Base-by-base conservation (phyloP, 2,888 invertebrate genomes). In the Drosophila emarginata region DNA sequence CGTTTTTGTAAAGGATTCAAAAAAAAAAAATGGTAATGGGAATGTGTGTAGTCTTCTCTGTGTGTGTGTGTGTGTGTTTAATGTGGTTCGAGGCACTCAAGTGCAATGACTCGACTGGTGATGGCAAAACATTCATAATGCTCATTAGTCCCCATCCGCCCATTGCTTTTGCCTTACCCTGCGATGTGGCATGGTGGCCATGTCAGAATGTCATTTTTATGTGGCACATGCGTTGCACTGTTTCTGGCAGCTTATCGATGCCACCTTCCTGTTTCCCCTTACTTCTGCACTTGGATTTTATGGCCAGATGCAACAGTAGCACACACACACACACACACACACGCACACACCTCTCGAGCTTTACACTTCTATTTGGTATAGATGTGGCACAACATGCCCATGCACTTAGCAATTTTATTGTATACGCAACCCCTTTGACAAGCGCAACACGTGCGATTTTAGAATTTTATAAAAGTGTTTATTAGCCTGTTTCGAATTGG, bases 391-490 rank as follows among this genome's bases (percentile, higher is more conserved):
- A 78, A 80, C 78, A 86, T 74, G 80, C 56, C 66, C 87, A 87
- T 84, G 73, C 82, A 82, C 87, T 82, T 81, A 80, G 70, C 69
- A 67, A 70, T 87, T 82, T 84, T 87, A 82, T 87, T 74, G 79
- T 77, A 74, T 64, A 39, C 39, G 32, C 53, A 74, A 80, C 70
- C 79, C 87, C 77, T 79, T 77, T 82, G 82, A 87, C 82, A 80
- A 80, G 79, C 65, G 77, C 79, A 77, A 82, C 77, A 82, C 87
- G 79, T 87, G 82, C 84, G 81, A 72, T 84, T 79, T 72, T 70
- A 79, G 79, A 84, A 84, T 84, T 84, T 84, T 84, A 87, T 84
- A 84, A 84, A 71, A 82, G 84, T 82, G 82, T 84, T 82, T 82
- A 84, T 87, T 80, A 67, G 82, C 85, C 75, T 72, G 61, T 45